phyloP scores from a whole-genome alignment of 2,797 vertebrate species.

The Danio kyathit region DNA sequence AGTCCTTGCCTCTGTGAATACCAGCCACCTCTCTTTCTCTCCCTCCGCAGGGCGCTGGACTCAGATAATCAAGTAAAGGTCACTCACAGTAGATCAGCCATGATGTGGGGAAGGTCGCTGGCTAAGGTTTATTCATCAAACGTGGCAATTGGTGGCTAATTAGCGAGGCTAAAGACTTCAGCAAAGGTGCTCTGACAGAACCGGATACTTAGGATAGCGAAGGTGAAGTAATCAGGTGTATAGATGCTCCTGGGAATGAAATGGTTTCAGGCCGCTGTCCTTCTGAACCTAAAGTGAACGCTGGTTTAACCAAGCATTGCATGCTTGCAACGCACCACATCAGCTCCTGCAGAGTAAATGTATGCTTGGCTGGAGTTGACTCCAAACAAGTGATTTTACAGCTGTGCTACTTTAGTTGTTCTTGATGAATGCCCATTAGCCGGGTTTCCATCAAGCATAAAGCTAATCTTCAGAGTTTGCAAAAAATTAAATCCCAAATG shows the following conservation, averaged over 20 bases:
- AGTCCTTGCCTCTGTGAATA: slow-evolving; percentile 30
- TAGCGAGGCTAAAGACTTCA: slow-evolving; percentile 29
- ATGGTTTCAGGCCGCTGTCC: neutral
- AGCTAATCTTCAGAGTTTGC: too few relatives aligned
- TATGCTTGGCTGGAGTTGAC: slow-evolving; percentile 1
- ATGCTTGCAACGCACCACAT: slow-evolving; percentile 12
- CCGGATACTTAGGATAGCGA: neutral
- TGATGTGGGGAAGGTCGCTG: slow-evolving; percentile 43
- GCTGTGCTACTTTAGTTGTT: too few relatives aligned
- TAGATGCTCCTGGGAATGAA: slow-evolving; percentile 23
- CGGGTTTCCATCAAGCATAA: too few relatives aligned
- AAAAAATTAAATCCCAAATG: too few relatives aligned
- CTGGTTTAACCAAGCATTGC: slow-evolving; percentile 31
- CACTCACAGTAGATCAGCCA: slow-evolving; percentile 42
- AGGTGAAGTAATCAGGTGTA: slow-evolving; percentile 52
- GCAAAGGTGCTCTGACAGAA: neutral
- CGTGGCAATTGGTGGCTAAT: slow-evolving; percentile 51
- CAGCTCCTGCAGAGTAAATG: slow-evolving; percentile 4
- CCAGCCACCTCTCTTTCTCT: slow-evolving; percentile 22
- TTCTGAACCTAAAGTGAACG: neutral
- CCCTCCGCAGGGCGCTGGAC: slow-evolving; percentile 11
- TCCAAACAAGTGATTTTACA: slow-evolving; percentile 8
- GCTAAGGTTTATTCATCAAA: slow-evolving; percentile 61
- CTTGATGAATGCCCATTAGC: too few relatives aligned
- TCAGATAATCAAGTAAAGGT: slow-evolving; percentile 52